These are phyloP conservation scores for Acanthochromis polyacanthus DNA, from an alignment of 2,113 vertebrate species.

Conservation along the genomic window DNA sequence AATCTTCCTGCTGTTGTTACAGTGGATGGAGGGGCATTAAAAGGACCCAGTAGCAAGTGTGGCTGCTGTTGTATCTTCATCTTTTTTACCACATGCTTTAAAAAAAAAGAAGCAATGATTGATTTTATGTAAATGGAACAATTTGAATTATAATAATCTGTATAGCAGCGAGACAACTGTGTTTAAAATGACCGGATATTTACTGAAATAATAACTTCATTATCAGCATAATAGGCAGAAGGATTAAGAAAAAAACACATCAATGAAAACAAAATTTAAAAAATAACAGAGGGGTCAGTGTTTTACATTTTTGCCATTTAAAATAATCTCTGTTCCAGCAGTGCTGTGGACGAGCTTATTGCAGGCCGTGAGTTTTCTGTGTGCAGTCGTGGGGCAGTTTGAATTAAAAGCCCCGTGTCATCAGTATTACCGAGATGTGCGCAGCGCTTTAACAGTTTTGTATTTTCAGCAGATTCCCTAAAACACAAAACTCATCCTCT, in stretches of 20 bases:
- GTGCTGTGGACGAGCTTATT: constrained; percentile 1
- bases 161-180: background rate
- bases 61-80: background rate
- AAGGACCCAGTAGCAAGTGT: background rate
- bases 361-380: constrained; percentile 36
- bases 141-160: constrained; percentile 15
- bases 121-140: constrained; percentile 30
- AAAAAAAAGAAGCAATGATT: background rate
- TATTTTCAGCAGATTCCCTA: constrained; percentile 88
- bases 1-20: background rate
- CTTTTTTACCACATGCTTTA: background rate
- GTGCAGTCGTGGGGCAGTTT: constrained; percentile 62
- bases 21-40: background rate
- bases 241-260: background rate
- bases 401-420: constrained; percentile 82
- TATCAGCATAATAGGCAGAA: background rate
- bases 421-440: constrained; percentile 77
- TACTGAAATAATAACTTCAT: constrained; percentile 1
- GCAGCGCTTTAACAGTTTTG: constrained; percentile 80
- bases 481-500: constrained; percentile 79
- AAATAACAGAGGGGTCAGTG: background rate
- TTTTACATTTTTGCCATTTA: constrained; percentile 1
- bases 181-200: background rate
- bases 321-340: constrained; percentile 45
- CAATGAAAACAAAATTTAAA: background rate